Conservation (phyloP, 2,797 vertebrate species). For the Fringilla coelebs region DNA sequence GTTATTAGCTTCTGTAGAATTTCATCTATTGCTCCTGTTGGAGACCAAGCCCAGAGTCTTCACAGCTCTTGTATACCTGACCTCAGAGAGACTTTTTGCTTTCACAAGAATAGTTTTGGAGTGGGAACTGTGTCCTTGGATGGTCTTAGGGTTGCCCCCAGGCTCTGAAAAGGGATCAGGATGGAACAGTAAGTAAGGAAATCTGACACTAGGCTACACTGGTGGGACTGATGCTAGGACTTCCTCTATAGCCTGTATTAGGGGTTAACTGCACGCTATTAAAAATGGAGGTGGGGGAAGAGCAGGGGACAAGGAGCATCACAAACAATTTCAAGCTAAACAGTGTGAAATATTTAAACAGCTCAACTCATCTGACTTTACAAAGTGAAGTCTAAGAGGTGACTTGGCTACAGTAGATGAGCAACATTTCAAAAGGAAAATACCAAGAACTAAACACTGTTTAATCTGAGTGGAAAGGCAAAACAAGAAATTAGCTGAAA, state of each 20-base stretch:
- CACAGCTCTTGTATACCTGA: background rate
- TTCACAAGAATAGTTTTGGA: background rate
- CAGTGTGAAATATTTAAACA: background rate
- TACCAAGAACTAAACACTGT: background rate
- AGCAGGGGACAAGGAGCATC: background rate
- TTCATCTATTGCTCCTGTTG: background rate
- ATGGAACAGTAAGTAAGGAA: background rate
- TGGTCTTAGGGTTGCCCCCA: background rate
- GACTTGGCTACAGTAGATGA: background rate
- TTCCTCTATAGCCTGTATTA: background rate
- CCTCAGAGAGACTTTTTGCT: background rate
- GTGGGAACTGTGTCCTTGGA: background rate
- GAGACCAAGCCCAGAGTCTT: background rate
- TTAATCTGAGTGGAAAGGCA: background rate
- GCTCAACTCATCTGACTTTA: background rate
- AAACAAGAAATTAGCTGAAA: background rate
- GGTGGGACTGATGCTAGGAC: background rate
- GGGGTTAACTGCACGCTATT: background rate
- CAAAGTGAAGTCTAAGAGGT: background rate
- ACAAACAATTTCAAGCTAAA: background rate
- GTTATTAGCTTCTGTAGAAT: background rate
- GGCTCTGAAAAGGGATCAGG: background rate
- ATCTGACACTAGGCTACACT: background rate
- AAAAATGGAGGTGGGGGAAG: background rate
- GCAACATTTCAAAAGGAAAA: background rate